Evolutionary conservation across 1,140 invertebrate genomes (phyloP), one percentile per base, ranked within the genome.

Genomic region (Trachymyrmex cornetzi): DNA sequence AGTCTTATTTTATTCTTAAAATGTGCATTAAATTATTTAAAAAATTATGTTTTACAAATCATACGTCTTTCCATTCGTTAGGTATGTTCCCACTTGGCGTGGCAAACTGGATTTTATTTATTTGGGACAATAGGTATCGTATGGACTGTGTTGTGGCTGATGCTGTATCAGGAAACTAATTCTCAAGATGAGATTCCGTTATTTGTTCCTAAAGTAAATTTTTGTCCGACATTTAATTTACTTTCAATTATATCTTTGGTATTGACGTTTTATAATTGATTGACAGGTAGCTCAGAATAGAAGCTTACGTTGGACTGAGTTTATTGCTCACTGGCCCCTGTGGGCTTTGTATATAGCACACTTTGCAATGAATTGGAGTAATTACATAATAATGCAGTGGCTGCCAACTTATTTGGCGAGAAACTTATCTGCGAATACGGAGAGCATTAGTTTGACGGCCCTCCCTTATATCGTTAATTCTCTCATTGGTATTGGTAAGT

Each of bases 331-430:
- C 91, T 97, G 97, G 96, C 96, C 97, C 0, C 94, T 98, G 19
- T 98, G 97, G 97, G 96, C 97, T 2, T 96, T 98, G 85, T 98
- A 98, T 90, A 96, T 97, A 82, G 97, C 97, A 38, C 97, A 98
- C 94, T 98, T 98, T 94, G 96, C 97, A 30, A 98, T 98, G 97
- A 98, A 98, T 93, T 98, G 97, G 97, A 97, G 97, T 53, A 98
- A 97, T 90, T 98, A 98, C 91, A 98, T 98, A 84, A 97, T 98
- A 87, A 98, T 98, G 97, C 97, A 98, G 92, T 98, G 97, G 97
- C 94, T 98, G 84, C 97, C 97, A 3, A 98, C 97, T 7, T 98
- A 98, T 93, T 94, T 98, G 88, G 94, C 96, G 4, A 94, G 96
- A 69, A 96, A 96, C 92, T 95, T 98, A 27, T 97, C 96, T 22